Conservation (phyloP, 2,888 invertebrate genomes). For the Drosophila mulleri region DNA sequence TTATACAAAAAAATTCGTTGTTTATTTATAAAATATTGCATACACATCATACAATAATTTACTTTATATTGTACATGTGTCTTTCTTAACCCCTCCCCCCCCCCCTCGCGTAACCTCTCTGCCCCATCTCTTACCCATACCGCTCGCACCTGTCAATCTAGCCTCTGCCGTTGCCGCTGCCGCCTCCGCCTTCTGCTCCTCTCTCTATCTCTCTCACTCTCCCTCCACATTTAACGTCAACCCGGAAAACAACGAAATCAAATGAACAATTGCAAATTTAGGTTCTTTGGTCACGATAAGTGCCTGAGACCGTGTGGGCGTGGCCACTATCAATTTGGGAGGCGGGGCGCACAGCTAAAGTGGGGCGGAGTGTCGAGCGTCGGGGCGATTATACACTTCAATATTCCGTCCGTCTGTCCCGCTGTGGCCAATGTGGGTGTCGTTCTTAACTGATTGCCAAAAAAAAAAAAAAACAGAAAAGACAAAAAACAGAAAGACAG, state of each 20-base stretch:
- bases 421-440: constrained; percentile 32
- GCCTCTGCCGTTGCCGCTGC: background rate
- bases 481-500: constrained; percentile 5
- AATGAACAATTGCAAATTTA: constrained; percentile 63
- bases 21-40: constrained; percentile 73
- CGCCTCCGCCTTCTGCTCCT: background rate
- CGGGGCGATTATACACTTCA: background rate
- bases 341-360: constrained; percentile 10
- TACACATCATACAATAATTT: constrained; percentile 68
- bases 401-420: constrained; percentile 1
- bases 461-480: constrained; percentile 5
- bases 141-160: constrained; percentile 3
- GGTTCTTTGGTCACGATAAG: constrained; percentile 36
- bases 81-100: constrained; percentile 8
- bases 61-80: constrained; percentile 55
- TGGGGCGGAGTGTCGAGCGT: background rate
- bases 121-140: background rate
- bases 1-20: constrained; percentile 56
- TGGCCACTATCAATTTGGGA: constrained; percentile 18
- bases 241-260: constrained; percentile 57
- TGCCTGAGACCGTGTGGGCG: constrained; percentile 47
- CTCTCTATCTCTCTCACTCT: background rate
- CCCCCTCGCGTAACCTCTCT: background rate
- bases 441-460: constrained; percentile 45
- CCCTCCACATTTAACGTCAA: constrained; percentile 34